A percentile compares a stretch with the other conserved stretches of the same genome.
Evolutionary conservation across 2,797 vertebrate genomes (phyloP).

Genomic region (Leptoclinus maculatus): DNA sequence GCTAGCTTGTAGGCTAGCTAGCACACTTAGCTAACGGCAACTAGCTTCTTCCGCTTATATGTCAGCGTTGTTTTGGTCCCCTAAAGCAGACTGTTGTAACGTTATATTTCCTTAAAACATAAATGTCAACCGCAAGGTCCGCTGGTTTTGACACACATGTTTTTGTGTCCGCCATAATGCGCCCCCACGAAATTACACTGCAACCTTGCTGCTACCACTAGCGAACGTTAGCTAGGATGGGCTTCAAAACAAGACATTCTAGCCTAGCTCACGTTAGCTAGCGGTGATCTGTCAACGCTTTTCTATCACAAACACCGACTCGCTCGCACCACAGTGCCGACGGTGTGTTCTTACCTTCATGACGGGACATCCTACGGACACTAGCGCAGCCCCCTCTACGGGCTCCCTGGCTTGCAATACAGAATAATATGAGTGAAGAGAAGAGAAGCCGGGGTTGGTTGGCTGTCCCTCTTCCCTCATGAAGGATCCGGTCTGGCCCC

Average conservation of each 20-base stretch:
- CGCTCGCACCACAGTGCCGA: conserved; percentile 1
- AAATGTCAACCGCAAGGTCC: background rate
- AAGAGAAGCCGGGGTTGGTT: conserved; percentile 84
- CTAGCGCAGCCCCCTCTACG: conserved; percentile 71
- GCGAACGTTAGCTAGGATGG: conserved; percentile 55
- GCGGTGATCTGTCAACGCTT: conserved; percentile 49
- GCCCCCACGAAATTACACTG: conserved; percentile 30
- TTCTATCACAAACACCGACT: conserved; percentile 3
- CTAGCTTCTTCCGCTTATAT: conserved; percentile 56
- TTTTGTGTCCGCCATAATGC: conserved; percentile 45
- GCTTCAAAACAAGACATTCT: conserved; percentile 72
- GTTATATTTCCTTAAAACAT: background rate
- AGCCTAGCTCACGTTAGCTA: conserved; percentile 69
- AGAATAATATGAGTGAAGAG: conserved; percentile 68
- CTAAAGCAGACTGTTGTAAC: background rate
- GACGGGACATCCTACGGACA: conserved; percentile 91
- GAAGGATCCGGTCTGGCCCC: conserved; percentile 83
- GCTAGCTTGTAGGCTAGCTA: conserved; percentile 57
- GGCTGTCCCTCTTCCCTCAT: conserved; percentile 85
- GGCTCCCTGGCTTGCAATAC: conserved; percentile 67
- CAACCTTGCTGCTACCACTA: conserved; percentile 54
- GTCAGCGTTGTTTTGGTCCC: conserved; percentile 48
- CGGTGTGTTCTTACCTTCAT: conserved; percentile 86
- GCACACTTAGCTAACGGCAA: conserved; percentile 43
- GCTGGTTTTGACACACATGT: background rate